Evolutionary conservation across 2,888 invertebrate genomes (phyloP).

Genomic region (Siphonodentalium dalli): DNA sequence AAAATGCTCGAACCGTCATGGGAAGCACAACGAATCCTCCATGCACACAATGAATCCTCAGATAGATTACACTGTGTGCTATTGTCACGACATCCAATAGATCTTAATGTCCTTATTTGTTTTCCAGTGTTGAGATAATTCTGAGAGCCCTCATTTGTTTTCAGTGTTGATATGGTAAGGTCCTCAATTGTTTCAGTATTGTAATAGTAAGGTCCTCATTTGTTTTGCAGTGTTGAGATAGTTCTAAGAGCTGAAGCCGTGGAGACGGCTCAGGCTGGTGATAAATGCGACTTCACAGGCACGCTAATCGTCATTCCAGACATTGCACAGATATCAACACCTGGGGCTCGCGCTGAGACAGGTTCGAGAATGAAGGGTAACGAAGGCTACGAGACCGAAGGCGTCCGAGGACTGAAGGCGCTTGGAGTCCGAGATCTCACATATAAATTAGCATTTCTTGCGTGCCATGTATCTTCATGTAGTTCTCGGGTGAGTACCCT

Average conservation of each 20-base stretch:
- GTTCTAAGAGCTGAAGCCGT: conserved; percentile 94
- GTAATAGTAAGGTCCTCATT: conserved; percentile 71
- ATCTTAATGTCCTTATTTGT: too few relatives aligned
- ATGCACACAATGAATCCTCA: too few relatives aligned
- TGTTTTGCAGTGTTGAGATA: conserved; percentile 77
- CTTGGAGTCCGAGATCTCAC: conserved; percentile 86
- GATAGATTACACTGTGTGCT: too few relatives aligned
- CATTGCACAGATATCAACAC: conserved; percentile 83
- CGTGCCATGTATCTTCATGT: conserved; percentile 88
- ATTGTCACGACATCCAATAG: too few relatives aligned
- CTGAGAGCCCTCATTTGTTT: not conserved
- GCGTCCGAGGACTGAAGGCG: conserved; percentile 85
- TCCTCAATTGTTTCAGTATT: not conserved
- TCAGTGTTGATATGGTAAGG: too few relatives aligned
- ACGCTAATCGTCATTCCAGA: conserved; percentile 97
- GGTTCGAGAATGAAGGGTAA: conserved; percentile 75
- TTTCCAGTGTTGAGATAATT: not conserved
- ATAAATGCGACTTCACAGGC: conserved; percentile 90
- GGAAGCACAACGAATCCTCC: too few relatives aligned
- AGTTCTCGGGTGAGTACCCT: conserved; percentile 73
- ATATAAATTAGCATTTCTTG: conserved; percentile 90
- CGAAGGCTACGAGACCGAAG: conserved; percentile 74
- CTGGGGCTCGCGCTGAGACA: conserved; percentile 83
- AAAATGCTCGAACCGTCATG: too few relatives aligned
- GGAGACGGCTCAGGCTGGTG: conserved; percentile 90